A percentile compares a stretch with the other conserved stretches of the same genome.
These are phyloP conservation scores for Nephrotoma appendiculata DNA, from an alignment of 2,888 invertebrate species.

Conservation along the genomic window DNA sequence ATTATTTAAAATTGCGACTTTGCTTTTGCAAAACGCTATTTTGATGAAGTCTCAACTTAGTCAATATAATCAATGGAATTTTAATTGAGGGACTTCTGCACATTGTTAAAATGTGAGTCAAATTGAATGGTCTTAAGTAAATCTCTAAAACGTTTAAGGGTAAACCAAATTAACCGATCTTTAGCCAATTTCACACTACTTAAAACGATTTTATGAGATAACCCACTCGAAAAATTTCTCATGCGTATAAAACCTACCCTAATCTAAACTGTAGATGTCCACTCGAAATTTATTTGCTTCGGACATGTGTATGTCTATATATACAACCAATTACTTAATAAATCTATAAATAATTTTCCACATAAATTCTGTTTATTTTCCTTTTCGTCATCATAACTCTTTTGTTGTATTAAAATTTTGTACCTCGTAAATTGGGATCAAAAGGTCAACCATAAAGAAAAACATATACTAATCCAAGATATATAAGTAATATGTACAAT, in stretches of 20 bases:
- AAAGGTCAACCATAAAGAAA: not conserved
- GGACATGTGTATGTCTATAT: not conserved
- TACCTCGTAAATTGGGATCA: not conserved
- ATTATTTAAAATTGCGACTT: no score
- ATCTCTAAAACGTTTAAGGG: no score
- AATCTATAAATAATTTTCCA: not conserved
- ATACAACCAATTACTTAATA: not conserved
- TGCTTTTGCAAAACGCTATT: no score
- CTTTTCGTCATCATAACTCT: not conserved
- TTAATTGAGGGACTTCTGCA: no score
- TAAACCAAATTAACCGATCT: no score
- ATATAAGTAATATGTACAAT: no score
- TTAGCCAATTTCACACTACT: no score
- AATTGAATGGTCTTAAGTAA: no score
- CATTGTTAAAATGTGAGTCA: no score
- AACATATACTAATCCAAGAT: not conserved
- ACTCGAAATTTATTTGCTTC: not conserved
- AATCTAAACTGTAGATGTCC: not conserved
- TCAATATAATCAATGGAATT: no score
- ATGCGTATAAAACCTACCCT: not conserved
- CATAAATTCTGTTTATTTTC: not conserved
- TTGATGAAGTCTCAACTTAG: no score
- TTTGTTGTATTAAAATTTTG: not conserved
- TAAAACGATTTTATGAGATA: not conserved
- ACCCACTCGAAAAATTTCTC: not conserved